These are phyloP conservation scores for Loxodonta africana DNA, from an alignment of 2,113 vertebrate species.

Conservation along the genomic window DNA sequence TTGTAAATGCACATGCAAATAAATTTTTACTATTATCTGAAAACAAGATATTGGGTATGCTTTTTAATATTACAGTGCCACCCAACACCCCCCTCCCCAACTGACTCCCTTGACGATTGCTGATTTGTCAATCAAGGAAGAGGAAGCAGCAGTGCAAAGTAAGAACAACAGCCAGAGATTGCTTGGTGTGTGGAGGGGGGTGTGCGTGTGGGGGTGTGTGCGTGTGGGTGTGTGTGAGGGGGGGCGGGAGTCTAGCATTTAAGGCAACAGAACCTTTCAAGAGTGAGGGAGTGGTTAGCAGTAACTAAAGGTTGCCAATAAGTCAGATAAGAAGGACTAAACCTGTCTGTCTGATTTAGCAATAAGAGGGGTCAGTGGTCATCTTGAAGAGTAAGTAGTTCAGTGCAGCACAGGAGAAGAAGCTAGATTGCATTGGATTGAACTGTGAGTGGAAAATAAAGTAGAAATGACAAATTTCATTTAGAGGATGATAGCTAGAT, in stretches of 20 bases:
- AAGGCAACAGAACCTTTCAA: background rate
- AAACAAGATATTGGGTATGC: background rate
- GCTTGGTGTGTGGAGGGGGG: background rate
- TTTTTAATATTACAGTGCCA: background rate
- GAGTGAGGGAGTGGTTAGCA: background rate
- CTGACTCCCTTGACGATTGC: background rate
- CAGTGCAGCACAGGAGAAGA: background rate
- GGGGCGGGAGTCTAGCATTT: background rate
- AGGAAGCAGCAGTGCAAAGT: constrained; percentile 19
- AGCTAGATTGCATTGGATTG: background rate
- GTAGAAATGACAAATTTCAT: constrained; percentile 1
- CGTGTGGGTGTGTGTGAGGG: background rate
- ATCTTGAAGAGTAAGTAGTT: background rate
- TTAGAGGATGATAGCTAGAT: background rate
- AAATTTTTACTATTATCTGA: constrained; percentile 41
- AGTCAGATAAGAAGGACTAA: background rate
- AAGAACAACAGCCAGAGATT: constrained; percentile 21
- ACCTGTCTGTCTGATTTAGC: background rate
- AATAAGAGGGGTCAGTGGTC: background rate
- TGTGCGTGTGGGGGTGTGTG: too few relatives aligned
- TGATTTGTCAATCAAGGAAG: background rate
- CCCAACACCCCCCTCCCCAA: background rate
- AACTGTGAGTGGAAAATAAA: background rate
- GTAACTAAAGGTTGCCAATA: background rate
- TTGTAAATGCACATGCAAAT: constrained; percentile 61